A percentile compares a stretch with the other conserved stretches of the same genome.
phyloP scores from a whole-genome alignment of 2,113 vertebrate genomes.

The Scytalopus superciliaris region DNA sequence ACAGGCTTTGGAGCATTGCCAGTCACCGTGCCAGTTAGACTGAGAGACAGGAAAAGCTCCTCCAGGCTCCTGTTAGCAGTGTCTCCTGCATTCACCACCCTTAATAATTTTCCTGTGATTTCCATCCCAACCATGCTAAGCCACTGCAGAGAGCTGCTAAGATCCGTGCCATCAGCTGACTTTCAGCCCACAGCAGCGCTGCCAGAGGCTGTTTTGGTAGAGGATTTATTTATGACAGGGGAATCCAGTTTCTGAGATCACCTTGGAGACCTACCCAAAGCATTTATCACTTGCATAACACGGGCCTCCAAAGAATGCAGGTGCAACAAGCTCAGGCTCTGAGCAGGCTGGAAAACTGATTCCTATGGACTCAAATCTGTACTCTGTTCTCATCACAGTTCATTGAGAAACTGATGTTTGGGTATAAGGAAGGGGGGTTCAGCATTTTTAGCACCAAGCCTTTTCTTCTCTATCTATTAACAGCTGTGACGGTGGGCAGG shows the following conservation, averaged over 20 bases:
- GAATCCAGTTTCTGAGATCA: background rate
- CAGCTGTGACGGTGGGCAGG: background rate
- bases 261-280: background rate
- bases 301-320: accelerated
- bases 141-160: background rate
- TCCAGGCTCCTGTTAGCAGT: background rate
- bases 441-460: background rate
- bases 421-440: background rate
- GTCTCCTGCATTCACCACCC: accelerated
- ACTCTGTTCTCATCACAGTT: background rate
- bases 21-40: background rate
- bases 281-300: background rate
- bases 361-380: background rate
- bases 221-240: background rate
- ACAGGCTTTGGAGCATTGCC: background rate
- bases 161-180: background rate
- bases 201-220: background rate
- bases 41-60: background rate
- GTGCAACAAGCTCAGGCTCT: background rate
- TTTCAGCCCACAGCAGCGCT: background rate
- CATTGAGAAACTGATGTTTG: background rate
- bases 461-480: background rate
- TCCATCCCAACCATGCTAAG: background rate
- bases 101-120: background rate
- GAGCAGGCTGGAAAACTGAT: background rate